Percentiles rank a stretch among this genome's conserved stretches.
Evolutionary conservation across 2,888 invertebrate species (phyloP).

Genomic region (Acanthacorydalis orientalis): DNA sequence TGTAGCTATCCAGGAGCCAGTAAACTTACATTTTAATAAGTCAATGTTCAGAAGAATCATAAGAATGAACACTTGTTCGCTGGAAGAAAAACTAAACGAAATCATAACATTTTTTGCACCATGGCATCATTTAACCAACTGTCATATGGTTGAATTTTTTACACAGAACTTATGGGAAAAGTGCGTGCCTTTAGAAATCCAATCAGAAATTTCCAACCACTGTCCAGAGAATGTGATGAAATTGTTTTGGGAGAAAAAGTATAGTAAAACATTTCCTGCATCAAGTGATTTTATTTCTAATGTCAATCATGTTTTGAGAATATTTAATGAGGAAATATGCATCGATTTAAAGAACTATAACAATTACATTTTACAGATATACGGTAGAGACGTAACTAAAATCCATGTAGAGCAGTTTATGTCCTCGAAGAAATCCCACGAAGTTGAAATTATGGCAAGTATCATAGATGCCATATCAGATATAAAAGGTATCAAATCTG

Average conservation of each 20-base stretch:
- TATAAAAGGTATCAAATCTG: slow-evolving; percentile 24
- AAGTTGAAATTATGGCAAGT: slow-evolving; percentile 49
- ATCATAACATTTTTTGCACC: slow-evolving; percentile 39
- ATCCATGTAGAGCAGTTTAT: slow-evolving; percentile 47
- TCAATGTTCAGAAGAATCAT: slow-evolving; percentile 9
- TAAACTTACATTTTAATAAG: slow-evolving; percentile 38
- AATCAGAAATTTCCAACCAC: slow-evolving; percentile 28
- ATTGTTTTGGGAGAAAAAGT: slow-evolving; percentile 29
- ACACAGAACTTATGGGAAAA: slow-evolving; percentile 46
- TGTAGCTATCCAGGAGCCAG: slow-evolving; percentile 32
- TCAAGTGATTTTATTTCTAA: slow-evolving; percentile 17
- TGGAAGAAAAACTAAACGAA: slow-evolving; percentile 28
- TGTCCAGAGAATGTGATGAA: slow-evolving; percentile 28
- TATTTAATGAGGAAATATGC: slow-evolving; percentile 8
- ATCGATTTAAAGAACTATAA: slow-evolving; percentile 19
- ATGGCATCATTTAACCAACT: slow-evolving; percentile 45
- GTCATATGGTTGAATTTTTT: slow-evolving; percentile 63
- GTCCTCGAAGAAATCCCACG: slow-evolving; percentile 67
- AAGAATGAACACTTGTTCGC: not conserved
- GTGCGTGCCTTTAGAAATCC: slow-evolving; percentile 36
- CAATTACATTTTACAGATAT: not conserved
- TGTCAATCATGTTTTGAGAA: slow-evolving; percentile 8
- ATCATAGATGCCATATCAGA: slow-evolving; percentile 35
- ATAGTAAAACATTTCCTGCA: slow-evolving; percentile 12
- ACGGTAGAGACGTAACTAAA: not conserved